These are phyloP conservation scores for Chaetorhynchus papuensis DNA, from an alignment of 2,113 vertebrate species.

Conservation along the genomic window DNA sequence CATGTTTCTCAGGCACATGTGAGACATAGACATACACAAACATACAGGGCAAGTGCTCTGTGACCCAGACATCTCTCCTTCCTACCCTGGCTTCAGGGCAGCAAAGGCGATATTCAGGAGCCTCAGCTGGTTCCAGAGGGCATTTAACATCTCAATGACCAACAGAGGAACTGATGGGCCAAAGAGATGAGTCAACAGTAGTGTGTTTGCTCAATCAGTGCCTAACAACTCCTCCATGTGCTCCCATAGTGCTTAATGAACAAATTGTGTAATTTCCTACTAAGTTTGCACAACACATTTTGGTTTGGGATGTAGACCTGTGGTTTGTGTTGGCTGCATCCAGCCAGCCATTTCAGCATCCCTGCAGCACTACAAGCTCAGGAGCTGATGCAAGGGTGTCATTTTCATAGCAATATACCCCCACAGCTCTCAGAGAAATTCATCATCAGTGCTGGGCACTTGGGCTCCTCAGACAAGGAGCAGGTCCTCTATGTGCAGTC, in stretches of 20 bases:
- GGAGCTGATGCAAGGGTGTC: background rate
- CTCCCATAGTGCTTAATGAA: background rate
- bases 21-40: background rate
- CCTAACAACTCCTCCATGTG: background rate
- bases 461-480: background rate
- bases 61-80: background rate
- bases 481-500: background rate
- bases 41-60: background rate
- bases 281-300: background rate
- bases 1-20: background rate
- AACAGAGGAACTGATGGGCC: background rate
- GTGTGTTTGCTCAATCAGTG: background rate
- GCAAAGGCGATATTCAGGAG: background rate
- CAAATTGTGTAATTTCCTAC: background rate
- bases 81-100: background rate
- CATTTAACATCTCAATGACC: background rate
- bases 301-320: background rate
- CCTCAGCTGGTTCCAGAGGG: background rate
- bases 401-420: background rate
- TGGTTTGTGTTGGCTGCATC: background rate
- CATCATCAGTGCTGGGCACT: background rate
- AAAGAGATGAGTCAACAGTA: background rate
- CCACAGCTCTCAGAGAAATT: background rate
- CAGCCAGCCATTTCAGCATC: background rate
- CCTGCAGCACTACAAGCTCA: background rate